Base-by-base conservation (phyloP, 2,888 invertebrate genomes). In the Gonocerus acuteangulatus region DNA sequence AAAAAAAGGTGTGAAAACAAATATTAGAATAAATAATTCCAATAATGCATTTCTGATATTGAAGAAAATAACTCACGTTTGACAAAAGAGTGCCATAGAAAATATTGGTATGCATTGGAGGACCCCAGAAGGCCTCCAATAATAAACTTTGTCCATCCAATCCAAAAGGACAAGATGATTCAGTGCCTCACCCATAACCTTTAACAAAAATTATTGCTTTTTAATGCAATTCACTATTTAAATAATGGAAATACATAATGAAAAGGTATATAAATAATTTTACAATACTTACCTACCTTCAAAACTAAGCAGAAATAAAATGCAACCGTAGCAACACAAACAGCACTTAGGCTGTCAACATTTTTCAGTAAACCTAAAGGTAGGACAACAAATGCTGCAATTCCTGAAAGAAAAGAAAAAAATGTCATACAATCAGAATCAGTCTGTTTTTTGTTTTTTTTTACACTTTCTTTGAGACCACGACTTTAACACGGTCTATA, bases 41-140 rank as follows among this genome's bases (percentile, higher is more conserved):
- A n/a, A n/a, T n/a, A n/a, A n/a, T n/a, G n/a, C n/a, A n/a, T n/a
- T n/a, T n/a, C n/a, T n/a, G n/a, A n/a, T n/a, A n/a, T n/a, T n/a
- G n/a, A 27, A 27, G 4, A 27, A 6, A 9, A 39, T 39, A 39
- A 78, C 83, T 81, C 75, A 91, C 85, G 95, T 94, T 77, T 97
- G 97, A 76, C 97, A 97, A 66, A 93, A 94, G 59, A 96, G 78
- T 0, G 96, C 95, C 88, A 96, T 92, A 11, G 94, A 89, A 75
- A 96, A 93, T 69, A 97, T 96, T 0, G 97, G 97, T 67, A 96
- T 79, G 72, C 94, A 93, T 70, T 93, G 92, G 52, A 96, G 77
- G 62, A 95, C 77, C 0, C 95, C 95, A 0, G 85, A 80, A 0
- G 91, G 87, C 69, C 84, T 81, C 93, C 93, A 94, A 71, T 84